Evolutionary conservation across 2,797 vertebrate species (phyloP).

Genomic region (Alfaro cultratus): DNA sequence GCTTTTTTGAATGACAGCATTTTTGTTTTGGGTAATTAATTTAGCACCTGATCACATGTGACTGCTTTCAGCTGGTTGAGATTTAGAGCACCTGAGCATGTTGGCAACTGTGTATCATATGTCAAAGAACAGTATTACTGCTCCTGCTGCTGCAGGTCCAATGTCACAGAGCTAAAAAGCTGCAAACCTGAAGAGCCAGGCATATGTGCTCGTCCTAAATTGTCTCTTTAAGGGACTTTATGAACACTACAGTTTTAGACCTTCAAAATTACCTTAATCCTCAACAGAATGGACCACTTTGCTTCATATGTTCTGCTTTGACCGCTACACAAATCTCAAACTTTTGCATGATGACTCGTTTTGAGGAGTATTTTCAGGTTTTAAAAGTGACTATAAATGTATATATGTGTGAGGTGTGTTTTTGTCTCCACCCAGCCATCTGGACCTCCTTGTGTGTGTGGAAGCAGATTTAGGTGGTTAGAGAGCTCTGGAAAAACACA

Average conservation of each 20-base stretch:
- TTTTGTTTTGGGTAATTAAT: conserved; percentile 60
- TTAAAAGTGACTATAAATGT: conserved; percentile 29
- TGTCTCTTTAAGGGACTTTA: background rate
- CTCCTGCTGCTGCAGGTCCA: conserved; percentile 9
- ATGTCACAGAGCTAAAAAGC: background rate
- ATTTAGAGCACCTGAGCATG: conserved; percentile 51
- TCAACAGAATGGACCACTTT: background rate
- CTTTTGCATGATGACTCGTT: conserved; percentile 15
- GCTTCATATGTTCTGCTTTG: background rate
- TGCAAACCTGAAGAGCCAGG: background rate
- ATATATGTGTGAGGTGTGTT: conserved; percentile 35
- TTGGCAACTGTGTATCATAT: conserved; percentile 44
- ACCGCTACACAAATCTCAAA: conserved; percentile 7
- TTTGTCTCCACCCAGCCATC: conserved; percentile 73
- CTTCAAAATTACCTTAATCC: background rate
- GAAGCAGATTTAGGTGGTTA: conserved; percentile 75
- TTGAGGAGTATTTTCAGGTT: background rate
- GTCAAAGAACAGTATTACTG: conserved; percentile 10
- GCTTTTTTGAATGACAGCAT: conserved; percentile 25
- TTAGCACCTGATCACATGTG: conserved; percentile 68
- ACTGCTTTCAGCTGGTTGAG: conserved; percentile 66
- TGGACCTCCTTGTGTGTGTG: conserved; percentile 77
- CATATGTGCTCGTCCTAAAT: background rate
- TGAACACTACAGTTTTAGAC: background rate
- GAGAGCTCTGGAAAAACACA: conserved; percentile 77